phyloP scores from a whole-genome alignment of 37 sponge, comb jelly and placozoan genomes.

The Dysidea cf. avara region DNA sequence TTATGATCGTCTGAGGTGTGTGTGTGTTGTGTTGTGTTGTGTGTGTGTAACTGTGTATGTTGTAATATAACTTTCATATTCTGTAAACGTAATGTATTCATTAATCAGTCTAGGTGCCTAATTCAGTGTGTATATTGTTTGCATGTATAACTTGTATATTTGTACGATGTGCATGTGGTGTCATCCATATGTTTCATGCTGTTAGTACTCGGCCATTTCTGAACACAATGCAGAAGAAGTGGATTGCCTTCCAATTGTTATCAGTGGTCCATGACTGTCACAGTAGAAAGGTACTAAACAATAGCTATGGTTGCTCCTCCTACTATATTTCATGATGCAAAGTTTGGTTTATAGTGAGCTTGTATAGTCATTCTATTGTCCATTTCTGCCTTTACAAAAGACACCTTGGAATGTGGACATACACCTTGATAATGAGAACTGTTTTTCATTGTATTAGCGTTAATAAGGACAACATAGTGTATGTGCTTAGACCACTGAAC shows the following conservation, averaged over 20 bases:
- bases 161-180: neutral
- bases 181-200: neutral
- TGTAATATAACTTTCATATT: neutral
- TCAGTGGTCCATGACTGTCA: slow-evolving; percentile 82
- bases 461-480: no score
- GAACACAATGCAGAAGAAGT: slow-evolving; percentile 86
- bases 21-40: no score
- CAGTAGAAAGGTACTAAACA: slow-evolving; percentile 61
- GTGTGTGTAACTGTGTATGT: neutral
- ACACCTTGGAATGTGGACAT: no score
- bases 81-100: neutral
- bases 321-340: neutral
- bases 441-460: no score
- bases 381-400: no score
- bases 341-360: neutral
- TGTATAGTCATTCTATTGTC: no score
- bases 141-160: neutral
- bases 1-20: slow-evolving; percentile 88
- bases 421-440: no score
- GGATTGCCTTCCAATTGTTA: slow-evolving; percentile 96
- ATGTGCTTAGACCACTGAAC: no score
- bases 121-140: neutral
- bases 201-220: slow-evolving; percentile 84
- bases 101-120: neutral
- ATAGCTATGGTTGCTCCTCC: no score